Conservation (phyloP, 2,797 vertebrate species). For the Ctenopoma multispine region DNA sequence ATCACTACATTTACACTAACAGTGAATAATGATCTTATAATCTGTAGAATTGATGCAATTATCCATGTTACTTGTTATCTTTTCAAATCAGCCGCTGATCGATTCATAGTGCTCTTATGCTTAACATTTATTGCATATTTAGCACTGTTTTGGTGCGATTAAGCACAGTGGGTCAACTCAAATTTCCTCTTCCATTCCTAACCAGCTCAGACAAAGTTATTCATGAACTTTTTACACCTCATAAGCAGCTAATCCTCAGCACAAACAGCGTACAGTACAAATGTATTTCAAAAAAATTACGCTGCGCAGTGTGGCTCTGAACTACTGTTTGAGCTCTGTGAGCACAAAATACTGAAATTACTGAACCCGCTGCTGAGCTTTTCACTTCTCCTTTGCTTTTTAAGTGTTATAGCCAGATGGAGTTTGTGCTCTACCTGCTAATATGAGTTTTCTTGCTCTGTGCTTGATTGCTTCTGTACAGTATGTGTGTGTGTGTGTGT, state of each 20-base stretch:
- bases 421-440: constrained; percentile 37
- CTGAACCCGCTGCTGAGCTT: constrained; percentile 62
- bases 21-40: constrained; percentile 30
- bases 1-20: constrained; percentile 28
- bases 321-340: constrained; percentile 53
- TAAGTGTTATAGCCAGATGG: constrained; percentile 51
- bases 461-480: constrained; percentile 62
- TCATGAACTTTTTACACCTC: constrained; percentile 75
- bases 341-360: constrained; percentile 48
- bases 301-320: constrained; percentile 59
- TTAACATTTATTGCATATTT: constrained; percentile 37
- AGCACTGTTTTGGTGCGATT: constrained; percentile 32
- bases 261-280: constrained; percentile 47
- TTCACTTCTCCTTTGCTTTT: constrained; percentile 63
- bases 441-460: constrained; percentile 51
- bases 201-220: constrained; percentile 54
- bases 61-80: constrained; percentile 31
- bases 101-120: constrained; percentile 31
- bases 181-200: constrained; percentile 46
- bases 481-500: constrained; percentile 32
- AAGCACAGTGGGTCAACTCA: constrained; percentile 46
- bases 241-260: constrained; percentile 79
- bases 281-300: constrained; percentile 62
- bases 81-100: constrained; percentile 56
- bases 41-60: constrained; percentile 42